Evolutionary conservation across 2,797 vertebrate species (phyloP), one percentile per base, ranked within the genome.

Genomic region (Ambastaia sidthimunki): DNA sequence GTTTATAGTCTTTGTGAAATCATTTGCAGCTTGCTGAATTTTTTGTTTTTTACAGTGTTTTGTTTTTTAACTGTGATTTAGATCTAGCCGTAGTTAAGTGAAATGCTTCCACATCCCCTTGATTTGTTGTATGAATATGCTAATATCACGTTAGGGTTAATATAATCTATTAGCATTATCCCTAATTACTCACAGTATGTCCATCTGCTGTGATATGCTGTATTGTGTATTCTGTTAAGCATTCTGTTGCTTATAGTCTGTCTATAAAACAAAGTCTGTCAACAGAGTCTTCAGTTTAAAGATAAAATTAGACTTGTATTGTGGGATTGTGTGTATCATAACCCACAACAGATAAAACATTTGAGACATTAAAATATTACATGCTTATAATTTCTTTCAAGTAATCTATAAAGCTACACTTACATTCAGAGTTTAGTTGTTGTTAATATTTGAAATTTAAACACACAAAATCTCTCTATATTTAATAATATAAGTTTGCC

Each of bases 321-420:
- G 6, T 10, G 25, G 28, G 44, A 21, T 23, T 4, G 41, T 25
- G n/a, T 48, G 18, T 31, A 7, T 34, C 7, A 13, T 62, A 28
- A 13, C 4, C 16, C 7, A 0, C 19, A 7, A 13, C 34, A 72
- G 31, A 41, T 57, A 23, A 72, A 59, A 37, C n/a, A 37, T 18
- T 9, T 25, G 23, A 82, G 75, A 88, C 84, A 85, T 34, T 88
- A 85, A 83, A 80, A 87, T 87, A 81, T 85, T 78, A 89, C 89
- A 89, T 82, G 84, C 79, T 82, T 89, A 88, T 85, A 74, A 87
- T 87, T 90, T 87, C 87, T 87, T 87, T 81, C 74, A 81, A 88
- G 88, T 79, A 84, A 89, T 92, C 86, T 89, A 87, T n/a, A n/a
- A n/a, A 87, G 9, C 89, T 91, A 90, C 91, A 89, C 80, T 90